Evolutionary conservation across 2,888 invertebrate genomes (phyloP).

Genomic region (Globia sparganii): DNA sequence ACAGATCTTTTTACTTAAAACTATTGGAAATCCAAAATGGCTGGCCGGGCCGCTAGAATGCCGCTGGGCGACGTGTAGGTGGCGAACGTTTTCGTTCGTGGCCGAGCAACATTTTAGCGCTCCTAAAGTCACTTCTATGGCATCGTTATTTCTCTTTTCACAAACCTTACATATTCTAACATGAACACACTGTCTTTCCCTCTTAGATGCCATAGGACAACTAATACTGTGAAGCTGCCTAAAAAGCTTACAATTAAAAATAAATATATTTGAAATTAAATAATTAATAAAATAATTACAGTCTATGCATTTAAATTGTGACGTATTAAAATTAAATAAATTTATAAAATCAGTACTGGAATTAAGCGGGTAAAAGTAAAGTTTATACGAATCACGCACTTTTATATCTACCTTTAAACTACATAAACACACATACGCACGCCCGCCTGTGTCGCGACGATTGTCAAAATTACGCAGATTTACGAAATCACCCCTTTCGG

Average conservation of each 20-base stretch:
- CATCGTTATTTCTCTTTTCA: slow-evolving; percentile 10
- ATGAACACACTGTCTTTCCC: slow-evolving; percentile 44
- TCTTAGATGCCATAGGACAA: slow-evolving; percentile 68
- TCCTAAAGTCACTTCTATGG: slow-evolving; percentile 41
- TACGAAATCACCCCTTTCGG: slow-evolving; percentile 18
- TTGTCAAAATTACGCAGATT: slow-evolving; percentile 47
- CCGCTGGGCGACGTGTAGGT: slow-evolving; percentile 55
- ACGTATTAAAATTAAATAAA: slow-evolving; percentile 68
- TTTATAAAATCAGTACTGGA: slow-evolving; percentile 82
- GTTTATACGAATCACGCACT: slow-evolving; percentile 76
- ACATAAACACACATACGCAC: slow-evolving; percentile 67
- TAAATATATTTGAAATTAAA: slow-evolving; percentile 70
- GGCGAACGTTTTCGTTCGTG: slow-evolving; percentile 37
- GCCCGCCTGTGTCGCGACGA: slow-evolving; percentile 57
- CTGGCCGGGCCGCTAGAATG: slow-evolving; percentile 55
- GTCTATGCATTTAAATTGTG: slow-evolving; percentile 74
- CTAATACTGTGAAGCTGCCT: slow-evolving; percentile 77
- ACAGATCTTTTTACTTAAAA: slow-evolving; percentile 83
- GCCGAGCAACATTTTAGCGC: slow-evolving; percentile 64
- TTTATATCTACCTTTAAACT: slow-evolving; percentile 70
- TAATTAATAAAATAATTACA: slow-evolving; percentile 74
- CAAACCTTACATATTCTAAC: slow-evolving; percentile 65
- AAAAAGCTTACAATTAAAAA: slow-evolving; percentile 74
- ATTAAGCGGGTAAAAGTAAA: slow-evolving; percentile 78
- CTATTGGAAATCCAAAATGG: slow-evolving; percentile 78